Evolutionary conservation across 1,140 invertebrate genomes (phyloP).

Genomic region (Dreissena rostriformis): DNA sequence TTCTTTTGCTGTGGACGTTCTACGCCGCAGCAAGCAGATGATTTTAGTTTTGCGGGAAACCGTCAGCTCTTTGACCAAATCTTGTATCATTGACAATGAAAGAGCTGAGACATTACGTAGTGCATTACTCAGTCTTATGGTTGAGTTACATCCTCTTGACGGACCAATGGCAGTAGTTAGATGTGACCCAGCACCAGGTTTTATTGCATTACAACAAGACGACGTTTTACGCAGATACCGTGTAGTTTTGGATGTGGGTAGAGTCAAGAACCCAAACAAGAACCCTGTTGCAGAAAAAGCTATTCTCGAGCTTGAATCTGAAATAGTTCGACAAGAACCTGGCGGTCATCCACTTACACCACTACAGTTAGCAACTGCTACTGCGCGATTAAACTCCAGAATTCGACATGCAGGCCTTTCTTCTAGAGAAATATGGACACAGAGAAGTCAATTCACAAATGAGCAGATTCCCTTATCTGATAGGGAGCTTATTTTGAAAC

Average conservation of each 20-base stretch:
- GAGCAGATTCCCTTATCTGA: constrained; percentile 20
- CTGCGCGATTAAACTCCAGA: constrained; percentile 26
- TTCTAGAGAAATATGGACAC: constrained; percentile 25
- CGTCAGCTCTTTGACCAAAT: constrained; percentile 43
- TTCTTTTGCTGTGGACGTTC: constrained; percentile 50
- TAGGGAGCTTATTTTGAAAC: constrained; percentile 11
- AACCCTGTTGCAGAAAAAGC: constrained; percentile 55
- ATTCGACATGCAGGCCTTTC: constrained; percentile 27
- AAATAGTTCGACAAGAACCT: constrained; percentile 26
- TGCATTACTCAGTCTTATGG: background rate
- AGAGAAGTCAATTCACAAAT: constrained; percentile 36
- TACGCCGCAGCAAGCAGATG: constrained; percentile 25
- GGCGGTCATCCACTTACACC: constrained; percentile 1
- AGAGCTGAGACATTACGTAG: constrained; percentile 24
- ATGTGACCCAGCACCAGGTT: constrained; percentile 47
- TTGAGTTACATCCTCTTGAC: constrained; percentile 34
- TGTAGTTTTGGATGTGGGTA: constrained; percentile 36
- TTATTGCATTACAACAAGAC: constrained; percentile 34
- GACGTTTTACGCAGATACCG: background rate
- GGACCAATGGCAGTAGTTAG: constrained; percentile 33
- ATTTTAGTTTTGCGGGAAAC: constrained; percentile 47
- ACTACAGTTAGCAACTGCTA: constrained; percentile 12
- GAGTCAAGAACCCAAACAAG: constrained; percentile 54
- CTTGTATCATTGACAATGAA: constrained; percentile 46
- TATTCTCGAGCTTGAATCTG: too few species aligned